Evolutionary conservation across 2,888 invertebrate genomes (phyloP).

Genomic region (Agrotis puta): DNA sequence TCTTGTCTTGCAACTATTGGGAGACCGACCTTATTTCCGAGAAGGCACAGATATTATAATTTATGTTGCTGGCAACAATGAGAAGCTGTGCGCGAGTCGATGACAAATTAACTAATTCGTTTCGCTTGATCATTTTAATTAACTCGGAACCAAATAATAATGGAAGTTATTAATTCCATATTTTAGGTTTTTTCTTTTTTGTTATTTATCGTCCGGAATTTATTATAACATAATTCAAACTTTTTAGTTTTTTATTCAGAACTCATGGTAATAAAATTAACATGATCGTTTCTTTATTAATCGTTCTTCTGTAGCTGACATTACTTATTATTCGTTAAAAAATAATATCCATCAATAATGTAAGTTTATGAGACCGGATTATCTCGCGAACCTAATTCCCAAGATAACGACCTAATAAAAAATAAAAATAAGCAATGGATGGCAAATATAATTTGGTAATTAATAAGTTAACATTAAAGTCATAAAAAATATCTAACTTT

Average conservation of each 20-base stretch:
- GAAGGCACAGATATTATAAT: conserved; percentile 80
- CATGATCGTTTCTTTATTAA: conserved; percentile 24
- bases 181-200: conserved; percentile 47
- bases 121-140: conserved; percentile 86
- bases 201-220: conserved; percentile 59
- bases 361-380: conserved; percentile 43
- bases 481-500: background rate
- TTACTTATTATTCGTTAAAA: conserved; percentile 51
- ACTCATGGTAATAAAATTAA: conserved; percentile 40
- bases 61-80: conserved; percentile 79
- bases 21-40: conserved; percentile 75
- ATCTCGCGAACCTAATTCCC: conserved; percentile 25
- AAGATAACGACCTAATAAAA: conserved; percentile 41
- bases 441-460: conserved; percentile 17
- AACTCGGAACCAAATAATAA: conserved; percentile 73
- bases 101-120: conserved; percentile 89
- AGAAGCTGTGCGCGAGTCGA: conserved; percentile 72
- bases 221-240: conserved; percentile 48
- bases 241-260: conserved; percentile 40
- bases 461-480: conserved; percentile 15
- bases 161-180: conserved; percentile 56
- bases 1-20: conserved; percentile 48
- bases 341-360: conserved; percentile 54
- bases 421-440: conserved; percentile 29
- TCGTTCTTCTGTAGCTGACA: conserved; percentile 27